Base-by-base conservation (phyloP, 2,113 vertebrate genomes). In the Thomomys bottae region DNA sequence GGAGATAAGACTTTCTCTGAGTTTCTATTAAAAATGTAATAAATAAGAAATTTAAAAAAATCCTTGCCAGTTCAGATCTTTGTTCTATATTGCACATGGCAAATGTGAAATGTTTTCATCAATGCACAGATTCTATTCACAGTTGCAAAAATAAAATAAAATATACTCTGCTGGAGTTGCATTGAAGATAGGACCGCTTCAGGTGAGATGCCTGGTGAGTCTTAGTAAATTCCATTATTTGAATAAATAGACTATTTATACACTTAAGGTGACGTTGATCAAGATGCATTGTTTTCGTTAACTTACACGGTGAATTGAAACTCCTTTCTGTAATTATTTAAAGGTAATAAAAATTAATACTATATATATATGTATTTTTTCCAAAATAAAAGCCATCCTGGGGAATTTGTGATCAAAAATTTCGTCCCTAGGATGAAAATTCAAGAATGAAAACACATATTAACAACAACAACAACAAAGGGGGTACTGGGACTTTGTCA, bases 11-110 rank as follows among this genome's bases (percentile, higher is more conserved):
- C 94, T 93, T 95, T 88, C 83, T 94, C 96, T 94, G 97, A 92
- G 92, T 97, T 98, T 97, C 98, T 97, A 97, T 98, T 98, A 97
- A 98, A 98, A 98, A 97, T 96, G 95, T 96, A 97, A 98, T 98
- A 98, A 98, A 98, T 97, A 97, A 97, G 96, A 97, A 97, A 96
- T 77, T 76, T 87, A 96, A 94, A 94, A 93, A 87, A 70, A 87
- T 92, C 2, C 95, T 71, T 6, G 0, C 42, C 73, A n/a, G 7
- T 9, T 28, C 15, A 67, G 63, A 89, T 54, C 89, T 94, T 86
- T 96, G 87, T 97, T 88, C 59, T 84, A 34, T 90, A 77, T 85
- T 93, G 79, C 30, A 95, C 94, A 1, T 87, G 80, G 61, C 71
- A 96, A 95, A 94, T 84, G 73, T 88, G 59, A 40, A 93, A 14